phyloP scores from a whole-genome alignment of 2,888 invertebrate species.

The Steinernema carpocapsae region DNA sequence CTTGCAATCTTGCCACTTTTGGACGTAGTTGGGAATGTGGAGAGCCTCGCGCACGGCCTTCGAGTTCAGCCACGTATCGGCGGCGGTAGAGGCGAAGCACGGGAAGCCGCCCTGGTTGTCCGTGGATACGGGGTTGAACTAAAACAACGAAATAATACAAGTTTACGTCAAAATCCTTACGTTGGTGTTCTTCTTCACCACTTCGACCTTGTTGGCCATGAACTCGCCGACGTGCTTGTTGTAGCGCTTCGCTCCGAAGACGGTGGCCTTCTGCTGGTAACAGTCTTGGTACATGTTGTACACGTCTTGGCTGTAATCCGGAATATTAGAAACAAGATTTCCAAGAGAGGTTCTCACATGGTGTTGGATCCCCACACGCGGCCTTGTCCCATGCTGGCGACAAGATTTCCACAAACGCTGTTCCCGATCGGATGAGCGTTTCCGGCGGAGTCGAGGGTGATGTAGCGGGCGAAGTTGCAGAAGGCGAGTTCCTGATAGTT shows the following conservation, averaged over 20 bases:
- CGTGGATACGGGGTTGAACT: conserved; percentile 43
- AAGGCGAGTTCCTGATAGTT: conserved; percentile 45
- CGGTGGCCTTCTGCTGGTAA: conserved; percentile 49
- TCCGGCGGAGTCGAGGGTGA: conserved; percentile 44
- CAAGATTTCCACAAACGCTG: conserved; percentile 24
- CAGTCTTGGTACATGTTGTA: conserved; percentile 63
- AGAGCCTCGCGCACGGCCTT: conserved; percentile 57
- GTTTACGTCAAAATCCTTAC: neutral
- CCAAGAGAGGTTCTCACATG: conserved; percentile 1
- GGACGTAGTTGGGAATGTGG: conserved; percentile 55
- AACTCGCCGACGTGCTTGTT: conserved; percentile 27
- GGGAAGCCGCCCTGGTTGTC: conserved; percentile 50
- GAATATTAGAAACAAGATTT: neutral
- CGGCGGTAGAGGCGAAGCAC: conserved; percentile 51
- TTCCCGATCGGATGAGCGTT: conserved; percentile 46
- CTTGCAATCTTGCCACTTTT: conserved; percentile 46
- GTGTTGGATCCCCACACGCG: conserved; percentile 30
- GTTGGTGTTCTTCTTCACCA: neutral
- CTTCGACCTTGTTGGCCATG: conserved; percentile 21
- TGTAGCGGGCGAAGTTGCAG: conserved; percentile 55
- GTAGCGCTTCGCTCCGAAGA: conserved; percentile 38
- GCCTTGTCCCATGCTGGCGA: conserved; percentile 17
- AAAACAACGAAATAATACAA: neutral
- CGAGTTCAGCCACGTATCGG: conserved; percentile 44
- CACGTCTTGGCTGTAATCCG: conserved; percentile 44